Evolutionary conservation across 2,113 vertebrate genomes (phyloP), one percentile per base, ranked within the genome.

Genomic region (Ptyas mucosa): DNA sequence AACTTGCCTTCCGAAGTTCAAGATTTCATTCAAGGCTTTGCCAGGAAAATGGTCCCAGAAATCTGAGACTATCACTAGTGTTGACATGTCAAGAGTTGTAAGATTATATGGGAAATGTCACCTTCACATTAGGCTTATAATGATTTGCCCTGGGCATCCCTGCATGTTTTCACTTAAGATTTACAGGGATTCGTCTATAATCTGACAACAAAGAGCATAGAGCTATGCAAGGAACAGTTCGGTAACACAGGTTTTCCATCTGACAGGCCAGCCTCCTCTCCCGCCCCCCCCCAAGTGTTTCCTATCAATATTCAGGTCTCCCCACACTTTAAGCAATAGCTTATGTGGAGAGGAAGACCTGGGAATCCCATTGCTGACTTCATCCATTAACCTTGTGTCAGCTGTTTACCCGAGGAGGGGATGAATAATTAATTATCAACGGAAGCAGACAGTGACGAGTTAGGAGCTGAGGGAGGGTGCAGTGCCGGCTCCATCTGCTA

Each of bases 341-440:
- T 92, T 89, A 20, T 85, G 69, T 85, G 34, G 88, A 51, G 57
- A 92, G 29, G 54, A 26, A 58, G 88, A 21, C 23, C 43, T 86
- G 88, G 88, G 54, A 87, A 93, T 90, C 92, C 88, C 88, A 87
- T 55, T 15, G 43, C 92, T 90, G 69, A 89, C 75, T 93, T 46
- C 88, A 61, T 90, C 88, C 92, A 93, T 90, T 90, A 93, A 90
- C 92, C 92, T 90, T 86, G 75, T 43, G 75, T 43, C 54, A 18
- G 75, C 92, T 87, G 92, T 51, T 90, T 90, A 81, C 75, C 55
- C n/a, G 9, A 46, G 51, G n/a, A 86, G 54, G 88, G 88, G 89
- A 90, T 90, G 29, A 90, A 90, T 93, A 86, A 93, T 93, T 58
- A 93, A 93, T 93, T 43, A 93, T 14, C 88, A 34, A 24, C 54